These are phyloP conservation scores for Bhutanitis thaidina DNA, from an alignment of 2,888 invertebrate genomes.

Conservation along the genomic window DNA sequence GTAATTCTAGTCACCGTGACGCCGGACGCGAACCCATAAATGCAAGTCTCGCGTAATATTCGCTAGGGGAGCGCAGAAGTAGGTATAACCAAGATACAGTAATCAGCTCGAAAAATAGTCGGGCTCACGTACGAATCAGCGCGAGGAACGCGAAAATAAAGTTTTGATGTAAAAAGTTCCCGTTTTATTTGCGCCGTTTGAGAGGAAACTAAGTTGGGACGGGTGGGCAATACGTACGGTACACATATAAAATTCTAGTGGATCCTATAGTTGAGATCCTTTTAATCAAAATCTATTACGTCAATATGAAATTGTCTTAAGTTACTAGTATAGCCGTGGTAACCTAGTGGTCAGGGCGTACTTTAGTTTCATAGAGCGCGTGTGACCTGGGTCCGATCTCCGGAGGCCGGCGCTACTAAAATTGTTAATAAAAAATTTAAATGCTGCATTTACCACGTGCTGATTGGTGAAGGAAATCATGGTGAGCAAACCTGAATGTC, in stretches of 20 bases:
- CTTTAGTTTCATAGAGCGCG: no score
- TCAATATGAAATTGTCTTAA: no score
- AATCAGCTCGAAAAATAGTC: constrained; percentile 68
- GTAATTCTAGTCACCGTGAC: constrained; percentile 5
- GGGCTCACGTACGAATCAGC: constrained; percentile 71
- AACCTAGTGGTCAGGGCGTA: no score
- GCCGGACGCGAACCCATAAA: constrained; percentile 20
- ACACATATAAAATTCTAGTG: constrained; percentile 14
- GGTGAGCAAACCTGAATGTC: no score
- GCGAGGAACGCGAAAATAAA: constrained; percentile 60
- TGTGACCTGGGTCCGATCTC: no score
- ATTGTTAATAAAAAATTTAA: no score
- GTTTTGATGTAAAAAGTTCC: constrained; percentile 80
- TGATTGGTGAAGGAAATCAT: no score
- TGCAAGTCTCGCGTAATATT: constrained; percentile 14
- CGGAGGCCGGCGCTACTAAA: no score
- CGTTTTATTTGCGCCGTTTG: constrained; percentile 67
- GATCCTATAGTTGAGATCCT: not conserved
- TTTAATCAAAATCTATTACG: not conserved
- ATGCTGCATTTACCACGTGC: no score
- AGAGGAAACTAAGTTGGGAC: constrained; percentile 44
- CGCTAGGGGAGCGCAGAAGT: constrained; percentile 18
- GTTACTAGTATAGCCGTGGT: no score
- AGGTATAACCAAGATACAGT: constrained; percentile 45
- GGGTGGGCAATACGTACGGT: constrained; percentile 1